Conservation (phyloP, 2,113 vertebrate species). For the Perca fluviatilis region DNA sequence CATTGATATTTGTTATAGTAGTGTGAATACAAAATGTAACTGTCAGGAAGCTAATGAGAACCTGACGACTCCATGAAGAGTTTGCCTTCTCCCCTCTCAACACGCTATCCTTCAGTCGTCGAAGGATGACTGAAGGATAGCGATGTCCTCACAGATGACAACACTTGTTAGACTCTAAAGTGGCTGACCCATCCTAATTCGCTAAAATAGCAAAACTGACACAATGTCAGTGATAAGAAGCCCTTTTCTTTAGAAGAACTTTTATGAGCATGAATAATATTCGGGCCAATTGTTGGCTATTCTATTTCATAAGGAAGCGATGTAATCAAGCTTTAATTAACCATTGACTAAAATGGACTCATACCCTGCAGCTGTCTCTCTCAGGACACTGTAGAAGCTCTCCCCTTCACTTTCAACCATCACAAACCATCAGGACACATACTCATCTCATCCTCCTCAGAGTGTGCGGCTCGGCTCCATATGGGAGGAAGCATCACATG, state of each 20-base stretch:
- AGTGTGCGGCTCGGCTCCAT: conserved; percentile 56
- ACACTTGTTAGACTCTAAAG: conserved; percentile 55
- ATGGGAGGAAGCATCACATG: conserved; percentile 75
- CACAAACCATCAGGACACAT: conserved; percentile 36
- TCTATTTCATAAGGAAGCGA: conserved; percentile 73
- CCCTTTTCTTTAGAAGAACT: conserved; percentile 81
- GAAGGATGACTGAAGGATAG: conserved; percentile 46
- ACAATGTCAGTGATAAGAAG: conserved; percentile 67
- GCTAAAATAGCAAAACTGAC: conserved; percentile 70
- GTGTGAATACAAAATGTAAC: conserved; percentile 43
- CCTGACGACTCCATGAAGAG: conserved; percentile 6
- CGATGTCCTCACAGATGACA: conserved; percentile 55
- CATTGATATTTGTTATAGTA: conserved; percentile 59
- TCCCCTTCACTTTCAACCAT: conserved; percentile 19
- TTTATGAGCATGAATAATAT: conserved; percentile 78
- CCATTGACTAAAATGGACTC: conserved; percentile 79
- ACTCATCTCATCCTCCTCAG: conserved; percentile 31
- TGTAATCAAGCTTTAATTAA: conserved; percentile 84
- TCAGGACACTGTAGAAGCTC: conserved; percentile 65
- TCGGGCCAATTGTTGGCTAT: conserved; percentile 74
- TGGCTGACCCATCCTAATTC: conserved; percentile 43
- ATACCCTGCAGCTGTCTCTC: conserved; percentile 69
- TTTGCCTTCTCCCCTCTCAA: conserved; percentile 57
- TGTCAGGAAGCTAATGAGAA: conserved; percentile 51
- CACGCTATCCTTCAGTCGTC: neutral